Evolutionary conservation across 2,888 invertebrate species (phyloP), one percentile per base, ranked within the genome.

Genomic region (Poecilus cupreus): DNA sequence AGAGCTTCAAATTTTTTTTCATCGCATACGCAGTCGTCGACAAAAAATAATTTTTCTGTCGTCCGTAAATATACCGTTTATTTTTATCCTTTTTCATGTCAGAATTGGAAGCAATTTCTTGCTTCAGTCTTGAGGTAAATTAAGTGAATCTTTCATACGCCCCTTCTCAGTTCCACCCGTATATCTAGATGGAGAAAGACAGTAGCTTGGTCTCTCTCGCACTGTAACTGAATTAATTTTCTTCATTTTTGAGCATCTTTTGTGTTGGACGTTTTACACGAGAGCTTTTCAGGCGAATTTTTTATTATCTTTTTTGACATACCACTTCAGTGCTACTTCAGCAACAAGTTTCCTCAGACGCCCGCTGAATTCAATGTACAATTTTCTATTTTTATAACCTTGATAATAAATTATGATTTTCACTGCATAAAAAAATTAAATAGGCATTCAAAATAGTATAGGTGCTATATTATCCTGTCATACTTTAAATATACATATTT

Each of bases 271-370:
- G 18, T 51, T 51, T 51, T 51, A 5, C 51, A 18, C 8, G 16
- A 51, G 43, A 43, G 10, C 43, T 3, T 51, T 51, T 51, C 51
- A 1, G 18, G 18, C 13, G 8, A 18, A 13, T 13, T 51, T 51
- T 51, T 51, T 51, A 51, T 51, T 51, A 51, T 18, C 18, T 51
- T 18, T 51, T 51, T 51, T 51, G 51, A 51, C 51, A 18, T 16
- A 13, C 51, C 20, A 51, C 18, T 51, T 18, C 2, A 13, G 5
- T 3, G 51, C 51, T 18, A 8, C 10, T 51, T 51, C 0, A 51
- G 51, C 51, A 51, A 51, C 51, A 51, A 20, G 51, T 51, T 4
- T 51, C 10, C 49, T 43, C 18, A 11, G n/a, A 46, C 5, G 46
- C 46, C 13, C n/a, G n/a, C n/a, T n/a, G n/a, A n/a, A n/a, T n/a